Evolutionary conservation across 2,888 invertebrate genomes (phyloP).

Genomic region (Metalampra italica): DNA sequence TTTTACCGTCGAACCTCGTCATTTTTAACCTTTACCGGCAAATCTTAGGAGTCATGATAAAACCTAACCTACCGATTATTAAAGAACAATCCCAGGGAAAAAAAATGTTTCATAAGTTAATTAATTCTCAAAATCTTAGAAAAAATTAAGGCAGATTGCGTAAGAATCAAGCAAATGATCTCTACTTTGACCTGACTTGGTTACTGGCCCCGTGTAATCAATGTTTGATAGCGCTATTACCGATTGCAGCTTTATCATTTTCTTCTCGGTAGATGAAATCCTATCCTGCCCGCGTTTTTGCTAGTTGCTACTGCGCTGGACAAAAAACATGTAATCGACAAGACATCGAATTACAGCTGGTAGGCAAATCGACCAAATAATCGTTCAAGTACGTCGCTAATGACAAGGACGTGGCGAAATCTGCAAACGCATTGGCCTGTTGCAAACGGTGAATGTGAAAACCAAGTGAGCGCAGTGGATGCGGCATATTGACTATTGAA

Average conservation of each 20-base stretch:
- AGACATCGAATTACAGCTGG: neutral
- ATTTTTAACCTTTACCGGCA: too few species aligned
- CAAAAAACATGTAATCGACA: neutral
- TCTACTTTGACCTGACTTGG: neutral
- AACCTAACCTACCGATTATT: too few species aligned
- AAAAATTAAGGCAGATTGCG: neutral
- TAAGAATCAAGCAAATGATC: neutral
- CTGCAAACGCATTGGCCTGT: slow-evolving; percentile 30
- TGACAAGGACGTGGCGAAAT: slow-evolving; percentile 44
- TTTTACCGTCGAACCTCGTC: too few species aligned
- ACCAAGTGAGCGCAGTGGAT: slow-evolving; percentile 5
- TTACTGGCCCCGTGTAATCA: too few species aligned
- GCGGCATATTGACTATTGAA: neutral
- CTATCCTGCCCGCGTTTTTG: too few species aligned
- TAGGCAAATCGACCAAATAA: neutral
- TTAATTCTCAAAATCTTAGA: neutral
- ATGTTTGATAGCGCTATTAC: too few species aligned
- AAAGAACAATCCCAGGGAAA: too few species aligned
- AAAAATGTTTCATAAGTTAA: too few species aligned
- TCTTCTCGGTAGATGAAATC: too few species aligned
- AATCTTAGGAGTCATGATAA: too few species aligned
- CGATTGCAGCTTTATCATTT: too few species aligned
- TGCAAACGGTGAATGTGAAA: slow-evolving; percentile 20
- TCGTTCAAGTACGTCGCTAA: slow-evolving; percentile 34
- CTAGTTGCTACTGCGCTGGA: too few species aligned